phyloP scores from a whole-genome alignment of 1,140 invertebrate genomes.

The Dendroctonus valens region DNA sequence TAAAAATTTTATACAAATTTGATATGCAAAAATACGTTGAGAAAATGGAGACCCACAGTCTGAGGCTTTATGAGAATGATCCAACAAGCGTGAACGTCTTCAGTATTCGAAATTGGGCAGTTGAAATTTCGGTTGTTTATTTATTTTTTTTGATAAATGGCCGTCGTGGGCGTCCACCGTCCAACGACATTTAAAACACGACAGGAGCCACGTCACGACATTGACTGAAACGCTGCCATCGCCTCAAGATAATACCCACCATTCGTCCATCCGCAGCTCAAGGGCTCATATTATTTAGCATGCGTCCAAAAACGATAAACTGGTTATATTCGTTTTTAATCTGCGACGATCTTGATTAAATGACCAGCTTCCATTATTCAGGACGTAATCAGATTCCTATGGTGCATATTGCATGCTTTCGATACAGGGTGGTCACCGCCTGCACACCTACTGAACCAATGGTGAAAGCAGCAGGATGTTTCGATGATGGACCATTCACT shows the following conservation, averaged over 20 bases:
- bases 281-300: slow-evolving; percentile 37
- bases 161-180: slow-evolving; percentile 31
- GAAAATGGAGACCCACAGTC: too few relatives aligned
- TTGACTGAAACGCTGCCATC: slow-evolving; percentile 43
- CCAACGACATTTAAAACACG: slow-evolving; percentile 40
- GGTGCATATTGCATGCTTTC: slow-evolving; percentile 15
- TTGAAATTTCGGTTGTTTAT: too few relatives aligned
- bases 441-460: background rate
- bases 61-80: too few relatives aligned
- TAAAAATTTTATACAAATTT: too few relatives aligned
- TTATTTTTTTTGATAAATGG: slow-evolving; percentile 34
- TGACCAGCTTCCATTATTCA: slow-evolving; percentile 28
- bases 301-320: slow-evolving; percentile 30
- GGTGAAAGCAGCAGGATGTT: background rate
- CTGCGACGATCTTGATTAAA: slow-evolving; percentile 36
- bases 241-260: slow-evolving; percentile 42
- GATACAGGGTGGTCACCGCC: slow-evolving; percentile 17
- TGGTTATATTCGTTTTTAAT: slow-evolving; percentile 35
- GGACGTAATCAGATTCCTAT: slow-evolving; percentile 18
- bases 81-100: too few relatives aligned
- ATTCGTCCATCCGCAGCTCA: slow-evolving; percentile 40
- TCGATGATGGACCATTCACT: too few relatives aligned
- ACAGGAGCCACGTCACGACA: slow-evolving; percentile 41
- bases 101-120: too few relatives aligned
- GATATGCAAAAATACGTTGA: too few relatives aligned